phyloP scores from a whole-genome alignment of 2,888 invertebrate genomes.

The Sclerodermus sp. region DNA sequence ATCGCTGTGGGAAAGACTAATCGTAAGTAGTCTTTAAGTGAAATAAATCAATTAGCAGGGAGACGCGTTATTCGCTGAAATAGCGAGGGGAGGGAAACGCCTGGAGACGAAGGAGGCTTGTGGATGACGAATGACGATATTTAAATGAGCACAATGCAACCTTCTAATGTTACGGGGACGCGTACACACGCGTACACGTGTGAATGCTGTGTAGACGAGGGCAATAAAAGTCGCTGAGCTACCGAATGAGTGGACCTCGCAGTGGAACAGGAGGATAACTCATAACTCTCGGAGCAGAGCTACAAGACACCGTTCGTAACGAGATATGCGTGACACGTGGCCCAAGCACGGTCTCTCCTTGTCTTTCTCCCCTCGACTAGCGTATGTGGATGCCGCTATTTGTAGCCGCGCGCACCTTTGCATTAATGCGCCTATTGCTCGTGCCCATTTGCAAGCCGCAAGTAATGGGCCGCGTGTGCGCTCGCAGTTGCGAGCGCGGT shows the following conservation, averaged over 20 bases:
- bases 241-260: background rate
- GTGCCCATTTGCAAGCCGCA: constrained; percentile 41
- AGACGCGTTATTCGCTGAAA: too few relatives aligned
- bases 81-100: too few relatives aligned
- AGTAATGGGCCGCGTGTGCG: constrained; percentile 41
- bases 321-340: constrained; percentile 27
- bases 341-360: constrained; percentile 1
- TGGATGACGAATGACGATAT: too few relatives aligned
- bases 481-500: constrained; percentile 27
- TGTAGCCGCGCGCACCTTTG: constrained; percentile 16
- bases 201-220: too few relatives aligned
- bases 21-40: too few relatives aligned
- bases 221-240: too few relatives aligned
- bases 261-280: constrained; percentile 6
- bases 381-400: constrained; percentile 10
- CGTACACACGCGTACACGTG: too few relatives aligned
- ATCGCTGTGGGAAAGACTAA: too few relatives aligned
- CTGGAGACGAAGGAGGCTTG: too few relatives aligned
- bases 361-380: background rate
- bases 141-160: too few relatives aligned
- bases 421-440: constrained; percentile 43
- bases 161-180: too few relatives aligned
- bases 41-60: too few relatives aligned
- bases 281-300: constrained; percentile 15
- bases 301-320: constrained; percentile 13